Base-by-base conservation (phyloP, 2,888 invertebrate genomes). In the Epistrophe grossulariae region DNA sequence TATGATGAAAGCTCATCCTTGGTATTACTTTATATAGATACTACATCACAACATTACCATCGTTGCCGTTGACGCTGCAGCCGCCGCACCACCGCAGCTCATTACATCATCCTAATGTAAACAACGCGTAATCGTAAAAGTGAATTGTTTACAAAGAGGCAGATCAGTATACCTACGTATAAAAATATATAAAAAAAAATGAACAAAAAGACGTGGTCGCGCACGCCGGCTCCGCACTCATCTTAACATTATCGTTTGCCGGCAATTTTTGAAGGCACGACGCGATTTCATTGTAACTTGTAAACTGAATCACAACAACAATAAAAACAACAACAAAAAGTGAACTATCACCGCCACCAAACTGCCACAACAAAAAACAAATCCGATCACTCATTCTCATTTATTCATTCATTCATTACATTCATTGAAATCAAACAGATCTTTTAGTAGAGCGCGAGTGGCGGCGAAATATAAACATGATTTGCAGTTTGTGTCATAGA, bases 41-140 rank as follows among this genome's bases (percentile, higher is more conserved):
- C 24, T 31, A 35, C 31, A 31, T 31, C 31, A 82, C 55, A 73
- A 17, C 38, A 9, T 5, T 70, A 70, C 31, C 76, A 31, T 28
- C 9, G 13, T 3, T 9, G 45, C 17, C 43, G 7, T 0, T 2
- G 24, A 1, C 17, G 6, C 40, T 48, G 9, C 43, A 15, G 7
- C 38, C n/a, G 68, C 59, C 50, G 45, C 70, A 48, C 73, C 82
- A 40, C 78, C 45, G 59, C 76, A 72, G 52, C 35, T 52, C 45
- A 66, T 84, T 84, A 66, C 84, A 84, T 84, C 79, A 84, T 80
- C 64, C n/a, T 38, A 76, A 79, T 76, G 84, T 84, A 84, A 84
- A 84, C 84, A 84, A 76, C 71, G 66, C 19, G 59, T n/a, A 84
- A 79, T 84, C 76, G 84, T 84, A 76, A 79, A 84, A 79, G 76